These are phyloP conservation scores for Thamnophis elegans DNA, from an alignment of 2,797 vertebrate species.

Conservation along the genomic window DNA sequence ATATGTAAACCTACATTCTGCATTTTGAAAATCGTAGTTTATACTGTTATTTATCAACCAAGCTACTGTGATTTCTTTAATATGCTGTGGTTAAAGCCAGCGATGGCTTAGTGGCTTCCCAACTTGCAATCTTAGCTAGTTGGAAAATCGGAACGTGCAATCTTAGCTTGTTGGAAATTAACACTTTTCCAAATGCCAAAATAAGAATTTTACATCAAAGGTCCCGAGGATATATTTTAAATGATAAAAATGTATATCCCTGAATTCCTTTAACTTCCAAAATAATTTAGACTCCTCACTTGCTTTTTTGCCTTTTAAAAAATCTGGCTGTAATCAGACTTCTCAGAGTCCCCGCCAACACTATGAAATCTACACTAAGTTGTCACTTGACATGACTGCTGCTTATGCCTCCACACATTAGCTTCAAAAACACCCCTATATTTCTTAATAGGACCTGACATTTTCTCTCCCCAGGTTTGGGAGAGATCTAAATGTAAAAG, in stretches of 20 bases:
- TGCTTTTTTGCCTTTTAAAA: not conserved
- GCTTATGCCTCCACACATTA: slow-evolving; percentile 56
- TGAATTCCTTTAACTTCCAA: not conserved
- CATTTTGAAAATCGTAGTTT: not conserved
- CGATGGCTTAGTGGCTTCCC: not conserved
- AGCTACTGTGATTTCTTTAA: not conserved
- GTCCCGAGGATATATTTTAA: not conserved
- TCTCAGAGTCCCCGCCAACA: slow-evolving; percentile 10
- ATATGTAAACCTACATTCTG: not conserved
- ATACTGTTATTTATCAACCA: not conserved
- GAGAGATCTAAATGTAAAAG: slow-evolving; percentile 56
- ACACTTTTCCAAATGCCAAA: not conserved
- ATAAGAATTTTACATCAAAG: not conserved
- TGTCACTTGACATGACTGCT: slow-evolving; percentile 49
- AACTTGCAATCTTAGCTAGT: not conserved
- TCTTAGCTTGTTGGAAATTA: not conserved
- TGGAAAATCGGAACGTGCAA: not conserved
- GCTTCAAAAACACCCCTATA: slow-evolving; percentile 48
- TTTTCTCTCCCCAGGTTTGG: slow-evolving; percentile 54
- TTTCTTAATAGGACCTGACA: slow-evolving; percentile 60
- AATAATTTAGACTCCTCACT: not conserved
- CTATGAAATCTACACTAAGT: slow-evolving; percentile 45
- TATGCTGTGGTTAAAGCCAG: not conserved
- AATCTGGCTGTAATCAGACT: not conserved
- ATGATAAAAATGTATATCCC: not conserved